phyloP scores from a whole-genome alignment of 2,888 invertebrate species.

The Cataglyphis rosenhaueri region DNA sequence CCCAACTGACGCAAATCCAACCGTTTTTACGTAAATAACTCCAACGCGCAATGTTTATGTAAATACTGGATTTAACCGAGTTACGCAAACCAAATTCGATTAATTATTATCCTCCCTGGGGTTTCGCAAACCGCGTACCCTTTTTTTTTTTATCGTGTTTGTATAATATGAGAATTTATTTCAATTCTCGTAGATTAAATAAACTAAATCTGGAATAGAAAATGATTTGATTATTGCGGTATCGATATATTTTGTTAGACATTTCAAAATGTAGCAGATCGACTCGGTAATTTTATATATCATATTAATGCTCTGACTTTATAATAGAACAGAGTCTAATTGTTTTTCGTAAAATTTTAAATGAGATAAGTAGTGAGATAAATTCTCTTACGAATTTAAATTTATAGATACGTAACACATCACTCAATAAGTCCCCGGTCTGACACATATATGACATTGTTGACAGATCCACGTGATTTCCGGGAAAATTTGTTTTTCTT shows the following conservation, averaged over 20 bases:
- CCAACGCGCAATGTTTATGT: neutral
- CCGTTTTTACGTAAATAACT: constrained; percentile 17
- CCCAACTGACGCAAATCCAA: neutral
- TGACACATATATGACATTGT: too few species aligned
- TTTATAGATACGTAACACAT: neutral
- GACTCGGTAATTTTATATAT: constrained; percentile 18
- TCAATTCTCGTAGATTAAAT: neutral
- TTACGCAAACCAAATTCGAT: constrained; percentile 12
- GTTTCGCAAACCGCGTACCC: neutral
- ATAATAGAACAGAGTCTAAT: neutral
- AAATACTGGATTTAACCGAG: constrained; percentile 22
- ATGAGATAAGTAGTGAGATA: neutral
- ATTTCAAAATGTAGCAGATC: neutral
- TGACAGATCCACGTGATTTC: too few species aligned
- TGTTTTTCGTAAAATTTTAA: neutral
- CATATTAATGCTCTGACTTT: neutral
- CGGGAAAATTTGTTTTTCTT: too few species aligned
- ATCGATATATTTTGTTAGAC: constrained; percentile 18
- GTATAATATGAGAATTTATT: neutral
- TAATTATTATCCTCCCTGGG: neutral
- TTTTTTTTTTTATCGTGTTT: neutral
- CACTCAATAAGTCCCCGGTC: too few species aligned
- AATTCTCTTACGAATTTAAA: neutral
- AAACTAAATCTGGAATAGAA: neutral
- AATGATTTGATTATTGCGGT: neutral